phyloP scores from a whole-genome alignment of 2,113 vertebrate species.

The Hypomesus transpacificus region DNA sequence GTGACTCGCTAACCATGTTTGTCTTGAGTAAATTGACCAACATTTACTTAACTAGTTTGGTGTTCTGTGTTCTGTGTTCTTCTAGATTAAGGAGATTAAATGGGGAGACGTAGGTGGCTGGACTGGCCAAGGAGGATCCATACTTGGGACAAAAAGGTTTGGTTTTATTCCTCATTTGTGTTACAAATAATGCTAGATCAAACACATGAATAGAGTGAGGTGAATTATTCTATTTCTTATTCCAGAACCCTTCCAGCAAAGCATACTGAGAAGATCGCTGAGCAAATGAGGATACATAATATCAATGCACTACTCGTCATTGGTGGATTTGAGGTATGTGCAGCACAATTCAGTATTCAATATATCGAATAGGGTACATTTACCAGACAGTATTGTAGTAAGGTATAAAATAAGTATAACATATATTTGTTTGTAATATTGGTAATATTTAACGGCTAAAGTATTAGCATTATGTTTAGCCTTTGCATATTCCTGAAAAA shows the following conservation, averaged over 20 bases:
- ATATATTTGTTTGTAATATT: too few species aligned
- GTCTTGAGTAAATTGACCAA: neutral
- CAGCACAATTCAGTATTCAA: neutral
- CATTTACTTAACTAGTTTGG: neutral
- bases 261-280: constrained; percentile 82
- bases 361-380: neutral
- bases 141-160: constrained; percentile 97
- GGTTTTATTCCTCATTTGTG: neutral
- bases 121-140: constrained; percentile 96
- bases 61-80: constrained; percentile 18
- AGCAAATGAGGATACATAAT: constrained; percentile 81
- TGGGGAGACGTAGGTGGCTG: constrained; percentile 96
- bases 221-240: neutral
- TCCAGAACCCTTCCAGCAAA: constrained; percentile 87
- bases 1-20: neutral
- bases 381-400: too few species aligned
- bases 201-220: too few species aligned
- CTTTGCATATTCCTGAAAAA: too few species aligned
- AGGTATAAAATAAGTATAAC: too few species aligned
- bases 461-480: too few species aligned
- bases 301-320: constrained; percentile 90
- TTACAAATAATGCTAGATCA: neutral
- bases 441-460: too few species aligned
- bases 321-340: constrained; percentile 94
- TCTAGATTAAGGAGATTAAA: constrained; percentile 89